Evolutionary conservation across 2,888 invertebrate genomes (phyloP), one percentile per base, ranked within the genome.

Genomic region (Cephus nigrinus): DNA sequence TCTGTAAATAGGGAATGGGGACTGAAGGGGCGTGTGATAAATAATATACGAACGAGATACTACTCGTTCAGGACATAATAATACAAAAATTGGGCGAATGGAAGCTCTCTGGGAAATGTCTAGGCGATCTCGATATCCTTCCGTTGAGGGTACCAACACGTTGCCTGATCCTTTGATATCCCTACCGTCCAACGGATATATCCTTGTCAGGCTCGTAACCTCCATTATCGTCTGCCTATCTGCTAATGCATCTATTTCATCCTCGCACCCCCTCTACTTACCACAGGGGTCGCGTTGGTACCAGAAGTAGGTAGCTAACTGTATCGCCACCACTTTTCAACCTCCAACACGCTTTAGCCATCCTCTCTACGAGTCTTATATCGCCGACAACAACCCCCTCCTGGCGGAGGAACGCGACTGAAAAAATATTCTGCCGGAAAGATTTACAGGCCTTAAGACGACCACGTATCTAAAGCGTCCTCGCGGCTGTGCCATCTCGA

Each of bases 161-260:
- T 74, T n/a, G 34, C 36, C 31, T 75, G 69, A 74, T 79, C 74
- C 76, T 76, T 75, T 35, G 68, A 75, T 76, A 77, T 73, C 79
- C 68, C 74, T 30, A 74, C 75, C 55, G 69, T 68, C 74, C 69
- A 40, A 12, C 36, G 73, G 73, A 78, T 75, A 75, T 40, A 73
- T 78, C 75, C 75, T 68, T 73, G 75, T 55, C 73, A 75, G 69
- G 15, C 31, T 69, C 72, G 73, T 73, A 75, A 36, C n/a, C 73
- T n/a, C 75, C 75, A 77, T 79, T 79, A 79, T 77, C 69, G 75
- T 68, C 23, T 35, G 32, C 72, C 9, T 76, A 75, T 55, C 75
- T 72, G 73, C 77, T 75, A 75, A 77, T 79, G 79, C 77, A 55
- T 73, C 75, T 75, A 76, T 74, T 78, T 74, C 74, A 30, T 30